A percentile compares a stretch with the other conserved stretches of the same genome.
phyloP scores from a whole-genome alignment of 2,113 vertebrate genomes.

The Ginglymostoma cirratum region DNA sequence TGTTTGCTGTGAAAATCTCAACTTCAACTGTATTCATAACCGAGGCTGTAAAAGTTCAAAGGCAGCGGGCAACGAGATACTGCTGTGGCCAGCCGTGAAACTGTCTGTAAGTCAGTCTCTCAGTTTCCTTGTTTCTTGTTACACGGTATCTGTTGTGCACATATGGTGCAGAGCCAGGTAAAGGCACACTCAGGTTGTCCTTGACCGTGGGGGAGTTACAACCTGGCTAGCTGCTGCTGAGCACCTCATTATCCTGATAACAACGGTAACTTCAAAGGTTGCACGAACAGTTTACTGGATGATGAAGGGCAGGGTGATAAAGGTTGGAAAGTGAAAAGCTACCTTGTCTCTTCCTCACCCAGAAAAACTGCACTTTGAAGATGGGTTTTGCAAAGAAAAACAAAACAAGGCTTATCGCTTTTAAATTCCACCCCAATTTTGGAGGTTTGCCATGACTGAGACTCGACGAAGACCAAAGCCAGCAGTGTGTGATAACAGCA shows the following conservation, averaged over 20 bases:
- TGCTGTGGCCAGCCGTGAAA: not conserved
- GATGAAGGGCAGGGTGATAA: not conserved
- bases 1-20: not conserved
- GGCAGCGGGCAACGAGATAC: not conserved
- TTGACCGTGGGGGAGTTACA: not conserved
- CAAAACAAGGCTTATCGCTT: not conserved
- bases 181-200: not conserved
- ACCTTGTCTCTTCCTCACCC: not conserved
- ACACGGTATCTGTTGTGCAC: not conserved
- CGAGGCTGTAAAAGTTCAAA: slow-evolving; percentile 32
- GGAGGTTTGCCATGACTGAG: not conserved
- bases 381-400: not conserved
- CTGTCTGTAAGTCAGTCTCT: not conserved
- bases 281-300: no score
- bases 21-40: not conserved
- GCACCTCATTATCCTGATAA: not conserved
- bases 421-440: not conserved
- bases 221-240: not conserved
- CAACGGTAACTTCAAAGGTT: not conserved
- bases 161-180: not conserved
- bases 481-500: not conserved
- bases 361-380: no score
- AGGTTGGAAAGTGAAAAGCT: not conserved
- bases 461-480: not conserved
- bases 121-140: not conserved